Evolutionary conservation across 1,140 invertebrate species (phyloP), one percentile per base, ranked within the genome.

Genomic region (Drosophila malerkotliana): DNA sequence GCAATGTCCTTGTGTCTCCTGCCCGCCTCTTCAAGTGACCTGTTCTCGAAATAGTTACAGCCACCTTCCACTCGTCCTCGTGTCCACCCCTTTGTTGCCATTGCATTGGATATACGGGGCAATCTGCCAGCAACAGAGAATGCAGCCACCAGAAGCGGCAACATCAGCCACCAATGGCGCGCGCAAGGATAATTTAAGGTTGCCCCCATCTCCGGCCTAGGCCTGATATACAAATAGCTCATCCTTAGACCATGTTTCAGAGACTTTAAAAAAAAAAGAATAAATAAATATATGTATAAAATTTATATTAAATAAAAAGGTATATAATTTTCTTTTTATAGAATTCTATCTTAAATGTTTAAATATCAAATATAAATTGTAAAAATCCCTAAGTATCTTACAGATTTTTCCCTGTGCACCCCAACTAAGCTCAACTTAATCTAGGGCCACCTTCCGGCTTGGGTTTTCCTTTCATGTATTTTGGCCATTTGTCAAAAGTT

Each of bases 401-500:
- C 3, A n/a, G 0, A 18, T 30, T 52, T 64, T 15, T 26, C 9
- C 0, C 63, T 0, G 34, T 67, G 28, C 28, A 44, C 0, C 34
- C 5, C 8, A 67, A 56, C 51, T 49, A 45, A 68, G 49, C 30
- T 28, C 49, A 73, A 39, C 62, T 55, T 39, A 76, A 68, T 68
- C 56, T 61, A 45, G 47, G 73, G 39, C 63, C 76, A 69, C 74
- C 75, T 88, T 82, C 75, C 83, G 83, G 78, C 48, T 68, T 69
- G 61, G 57, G 54, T 18, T 59, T 68, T 55, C 66, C 64, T 78
- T 74, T 87, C 73, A 85, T 75, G 74, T 64, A 79, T 82, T 88
- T 85, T 85, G 83, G 78, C 78, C 71, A 85, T 85, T 85, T 85
- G 82, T 82, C 79, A 87, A 87, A 79, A 87, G 63, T 72, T 80